phyloP scores from a whole-genome alignment of 64 coral and sea anemone species.

The Montipora capricornis region DNA sequence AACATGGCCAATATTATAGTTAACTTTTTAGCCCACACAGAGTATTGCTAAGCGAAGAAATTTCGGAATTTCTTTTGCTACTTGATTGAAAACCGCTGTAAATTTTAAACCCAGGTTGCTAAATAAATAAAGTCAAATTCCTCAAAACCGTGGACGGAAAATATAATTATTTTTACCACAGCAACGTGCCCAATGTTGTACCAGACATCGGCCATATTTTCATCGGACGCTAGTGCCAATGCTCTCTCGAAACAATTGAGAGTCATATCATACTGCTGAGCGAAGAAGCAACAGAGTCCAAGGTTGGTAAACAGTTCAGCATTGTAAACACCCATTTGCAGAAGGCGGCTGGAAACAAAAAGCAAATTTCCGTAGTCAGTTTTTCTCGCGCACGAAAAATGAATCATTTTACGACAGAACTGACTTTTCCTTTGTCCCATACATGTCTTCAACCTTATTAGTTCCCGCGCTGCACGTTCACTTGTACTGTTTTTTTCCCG shows the following conservation, averaged over 20 bases:
- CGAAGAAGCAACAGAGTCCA: conserved; percentile 95
- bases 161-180: conserved; percentile 57
- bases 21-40: no score
- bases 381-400: background rate
- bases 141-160: background rate
- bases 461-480: background rate
- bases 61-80: no score
- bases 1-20: no score
- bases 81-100: no score
- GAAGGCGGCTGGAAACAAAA: conserved; percentile 75
- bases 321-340: conserved; percentile 99
- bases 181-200: conserved; percentile 99
- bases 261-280: conserved; percentile 97
- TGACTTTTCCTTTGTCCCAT: no score
- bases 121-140: background rate
- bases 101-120: no score
- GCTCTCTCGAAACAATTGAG: conserved; percentile 99
- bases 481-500: background rate
- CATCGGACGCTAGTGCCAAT: conserved; percentile 88
- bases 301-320: conserved; percentile 98
- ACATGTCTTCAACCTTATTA: no score
- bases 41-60: no score
- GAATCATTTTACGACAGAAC: no score
- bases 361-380: no score
- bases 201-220: conserved; percentile 99